Evolutionary conservation across 2,888 invertebrate genomes (phyloP).

Genomic region (Operophtera brumata): DNA sequence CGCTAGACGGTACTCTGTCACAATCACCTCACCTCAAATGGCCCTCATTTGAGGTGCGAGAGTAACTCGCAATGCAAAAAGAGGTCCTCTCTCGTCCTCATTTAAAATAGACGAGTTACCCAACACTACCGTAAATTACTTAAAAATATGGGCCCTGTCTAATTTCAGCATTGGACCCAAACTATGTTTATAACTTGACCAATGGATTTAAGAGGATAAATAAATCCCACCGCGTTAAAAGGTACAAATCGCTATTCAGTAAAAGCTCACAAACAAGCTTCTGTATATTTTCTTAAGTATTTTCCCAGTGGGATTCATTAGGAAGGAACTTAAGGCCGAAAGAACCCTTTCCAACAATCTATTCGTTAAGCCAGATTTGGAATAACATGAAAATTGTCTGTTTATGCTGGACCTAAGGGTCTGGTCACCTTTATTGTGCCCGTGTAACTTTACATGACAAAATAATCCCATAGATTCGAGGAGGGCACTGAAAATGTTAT

Average conservation of each 20-base stretch:
- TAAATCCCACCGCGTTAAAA: not conserved
- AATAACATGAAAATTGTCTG: slow-evolving; percentile 23
- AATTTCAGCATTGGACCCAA: too few relatives aligned
- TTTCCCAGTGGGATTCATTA: slow-evolving; percentile 19
- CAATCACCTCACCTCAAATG: too few relatives aligned
- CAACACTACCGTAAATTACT: too few relatives aligned
- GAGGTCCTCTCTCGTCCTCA: too few relatives aligned
- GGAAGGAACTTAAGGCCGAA: slow-evolving; percentile 2
- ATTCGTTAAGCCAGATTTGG: slow-evolving; percentile 24
- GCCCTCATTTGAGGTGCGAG: too few relatives aligned
- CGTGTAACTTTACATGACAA: slow-evolving; percentile 8
- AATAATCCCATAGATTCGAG: slow-evolving; percentile 17
- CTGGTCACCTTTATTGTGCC: slow-evolving; percentile 6
- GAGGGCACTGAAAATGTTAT: slow-evolving; percentile 6
- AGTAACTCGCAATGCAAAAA: too few relatives aligned
- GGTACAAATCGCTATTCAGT: slow-evolving; percentile 16
- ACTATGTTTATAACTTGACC: not conserved
- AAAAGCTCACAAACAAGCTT: not conserved
- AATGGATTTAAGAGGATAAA: slow-evolving; percentile 6
- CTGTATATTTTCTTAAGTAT: slow-evolving; percentile 3
- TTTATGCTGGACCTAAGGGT: slow-evolving; percentile 18
- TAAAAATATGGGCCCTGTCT: too few relatives aligned
- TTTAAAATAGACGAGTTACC: too few relatives aligned
- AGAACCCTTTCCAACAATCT: slow-evolving; percentile 21
- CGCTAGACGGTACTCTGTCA: too few relatives aligned